Conservation (phyloP, 2,888 invertebrate species). For the Agriotes lineatus region DNA sequence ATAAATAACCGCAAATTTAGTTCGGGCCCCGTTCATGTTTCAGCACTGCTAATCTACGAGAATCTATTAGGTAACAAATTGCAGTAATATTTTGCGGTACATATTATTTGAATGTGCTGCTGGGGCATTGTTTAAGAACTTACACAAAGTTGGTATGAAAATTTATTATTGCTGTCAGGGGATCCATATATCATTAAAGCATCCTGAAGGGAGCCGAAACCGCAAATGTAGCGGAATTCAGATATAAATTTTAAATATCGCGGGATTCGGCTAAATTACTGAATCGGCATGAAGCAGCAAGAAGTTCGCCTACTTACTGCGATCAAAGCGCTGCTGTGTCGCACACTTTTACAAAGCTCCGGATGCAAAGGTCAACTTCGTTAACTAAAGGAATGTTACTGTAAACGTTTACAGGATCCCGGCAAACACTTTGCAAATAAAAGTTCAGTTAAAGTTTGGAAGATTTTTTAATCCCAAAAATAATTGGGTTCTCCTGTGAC, state of each 20-base stretch:
- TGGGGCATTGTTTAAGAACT: conserved; percentile 42
- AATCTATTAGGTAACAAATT: conserved; percentile 38
- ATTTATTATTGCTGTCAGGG: conserved; percentile 41
- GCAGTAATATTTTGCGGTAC: conserved; percentile 28
- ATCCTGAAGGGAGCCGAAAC: conserved; percentile 37
- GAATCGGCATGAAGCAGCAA: conserved; percentile 30
- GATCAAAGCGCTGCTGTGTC: not conserved
- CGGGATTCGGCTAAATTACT: conserved; percentile 34
- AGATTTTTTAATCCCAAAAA: not conserved
- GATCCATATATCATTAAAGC: conserved; percentile 40
- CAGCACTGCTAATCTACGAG: conserved; percentile 29
- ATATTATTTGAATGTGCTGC: conserved; percentile 37
- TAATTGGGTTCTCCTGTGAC: not conserved
- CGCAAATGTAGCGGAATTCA: conserved; percentile 38
- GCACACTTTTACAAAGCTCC: not conserved
- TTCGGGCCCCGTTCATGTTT: conserved; percentile 26
- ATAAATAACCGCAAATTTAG: conserved; percentile 23
- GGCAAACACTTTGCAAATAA: not conserved
- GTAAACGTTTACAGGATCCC: not conserved
- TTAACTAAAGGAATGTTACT: not conserved
- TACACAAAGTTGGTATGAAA: conserved; percentile 40
- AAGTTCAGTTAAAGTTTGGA: not conserved
- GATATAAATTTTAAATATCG: conserved; percentile 42
- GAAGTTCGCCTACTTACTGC: not conserved
- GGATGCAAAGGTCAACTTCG: not conserved